phyloP scores from a whole-genome alignment of 1,140 invertebrate genomes.

The Coelopa frigida region DNA sequence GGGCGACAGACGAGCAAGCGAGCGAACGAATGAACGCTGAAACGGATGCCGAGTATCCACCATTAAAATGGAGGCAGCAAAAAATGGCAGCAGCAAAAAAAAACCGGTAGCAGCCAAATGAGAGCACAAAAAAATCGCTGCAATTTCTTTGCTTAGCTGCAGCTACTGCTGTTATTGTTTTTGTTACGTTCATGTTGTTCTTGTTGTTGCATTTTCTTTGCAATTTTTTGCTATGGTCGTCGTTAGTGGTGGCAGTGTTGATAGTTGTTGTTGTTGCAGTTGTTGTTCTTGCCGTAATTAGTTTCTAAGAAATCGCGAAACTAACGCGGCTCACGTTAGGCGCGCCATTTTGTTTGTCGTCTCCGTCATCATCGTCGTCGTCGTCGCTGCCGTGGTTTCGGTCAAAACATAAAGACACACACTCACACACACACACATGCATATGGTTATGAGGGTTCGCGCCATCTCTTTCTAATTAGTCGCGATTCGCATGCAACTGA shows the following conservation, averaged over 20 bases:
- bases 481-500: not conserved
- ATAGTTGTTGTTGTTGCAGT: conserved; percentile 2
- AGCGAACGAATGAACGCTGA: not conserved
- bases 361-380: too few species aligned
- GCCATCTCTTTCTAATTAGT: too few species aligned
- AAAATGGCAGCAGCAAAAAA: conserved; percentile 3
- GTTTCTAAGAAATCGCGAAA: conserved; percentile 7
- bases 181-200: too few species aligned
- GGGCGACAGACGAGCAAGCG: not conserved
- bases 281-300: conserved; percentile 8
- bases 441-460: too few species aligned
- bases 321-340: not conserved
- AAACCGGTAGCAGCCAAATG: conserved; percentile 1
- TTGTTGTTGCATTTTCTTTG: too few species aligned
- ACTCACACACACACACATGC: not conserved
- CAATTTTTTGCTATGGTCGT: not conserved
- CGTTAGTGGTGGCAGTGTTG: not conserved
- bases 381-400: too few species aligned
- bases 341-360: conserved; percentile 9
- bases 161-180: not conserved
- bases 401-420: conserved; percentile 5
- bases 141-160: conserved; percentile 6
- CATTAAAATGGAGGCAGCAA: conserved; percentile 11
- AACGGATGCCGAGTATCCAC: conserved; percentile 18
- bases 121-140: conserved; percentile 6